phyloP scores from a whole-genome alignment of 1,140 invertebrate genomes.

The Drosophila burlai region DNA sequence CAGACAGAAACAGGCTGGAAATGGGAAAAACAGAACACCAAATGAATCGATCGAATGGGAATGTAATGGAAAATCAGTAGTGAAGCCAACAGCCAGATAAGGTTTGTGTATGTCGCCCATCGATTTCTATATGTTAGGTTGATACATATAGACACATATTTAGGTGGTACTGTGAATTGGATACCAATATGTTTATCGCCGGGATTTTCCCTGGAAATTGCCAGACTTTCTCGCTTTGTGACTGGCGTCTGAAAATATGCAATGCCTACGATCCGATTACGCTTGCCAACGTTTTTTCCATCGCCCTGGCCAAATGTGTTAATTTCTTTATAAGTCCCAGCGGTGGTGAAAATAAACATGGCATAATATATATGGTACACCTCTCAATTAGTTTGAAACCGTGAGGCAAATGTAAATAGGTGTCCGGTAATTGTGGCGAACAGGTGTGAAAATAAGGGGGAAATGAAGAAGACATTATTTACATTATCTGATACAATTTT shows the following conservation, averaged over 20 bases:
- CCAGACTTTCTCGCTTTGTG: constrained; percentile 17
- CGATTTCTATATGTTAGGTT: not conserved
- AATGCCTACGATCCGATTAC: constrained; percentile 50
- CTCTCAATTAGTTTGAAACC: constrained; percentile 47
- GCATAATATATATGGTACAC: constrained; percentile 22
- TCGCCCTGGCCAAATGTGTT: constrained; percentile 57
- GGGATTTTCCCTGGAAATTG: constrained; percentile 33
- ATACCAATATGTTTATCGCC: constrained; percentile 49
- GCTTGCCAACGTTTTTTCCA: constrained; percentile 33
- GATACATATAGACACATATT: not conserved
- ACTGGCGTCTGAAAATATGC: constrained; percentile 61
- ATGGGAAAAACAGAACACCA: constrained; percentile 35
- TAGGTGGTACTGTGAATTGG: not conserved
- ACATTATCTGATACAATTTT: constrained; percentile 14
- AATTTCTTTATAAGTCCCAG: constrained; percentile 61
- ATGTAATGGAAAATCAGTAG: constrained; percentile 60
- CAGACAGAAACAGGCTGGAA: constrained; percentile 19
- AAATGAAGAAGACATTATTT: constrained; percentile 18
- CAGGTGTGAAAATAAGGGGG: constrained; percentile 38
- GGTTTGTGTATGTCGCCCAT: constrained; percentile 16
- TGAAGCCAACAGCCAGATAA: constrained; percentile 32
- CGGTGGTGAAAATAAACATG: constrained; percentile 46
- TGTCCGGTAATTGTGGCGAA: constrained; percentile 50
- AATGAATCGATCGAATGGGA: constrained; percentile 53
- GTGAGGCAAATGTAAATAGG: constrained; percentile 46